Percentiles rank a stretch among this genome's conserved stretches.
These are phyloP conservation scores for Falco biarmicus DNA, from an alignment of 2,797 vertebrate genomes.

Conservation along the genomic window DNA sequence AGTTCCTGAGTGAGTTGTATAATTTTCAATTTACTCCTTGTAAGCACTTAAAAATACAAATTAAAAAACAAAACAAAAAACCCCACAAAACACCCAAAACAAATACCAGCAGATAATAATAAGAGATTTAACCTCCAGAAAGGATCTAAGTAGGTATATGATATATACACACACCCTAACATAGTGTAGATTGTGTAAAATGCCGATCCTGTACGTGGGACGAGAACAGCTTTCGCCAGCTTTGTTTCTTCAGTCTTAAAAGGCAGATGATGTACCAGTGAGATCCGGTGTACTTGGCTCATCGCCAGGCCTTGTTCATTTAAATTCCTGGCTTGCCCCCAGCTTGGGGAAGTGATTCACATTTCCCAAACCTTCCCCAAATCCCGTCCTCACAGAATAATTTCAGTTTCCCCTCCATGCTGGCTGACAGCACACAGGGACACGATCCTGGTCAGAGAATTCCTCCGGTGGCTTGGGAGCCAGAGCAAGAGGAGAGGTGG, in stretches of 20 bases:
- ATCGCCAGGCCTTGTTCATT: slow-evolving; percentile 34
- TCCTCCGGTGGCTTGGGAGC: neutral
- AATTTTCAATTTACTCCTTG: neutral
- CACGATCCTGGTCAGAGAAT: neutral
- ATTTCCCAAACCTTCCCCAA: slow-evolving; percentile 39
- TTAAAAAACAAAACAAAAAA: too few species aligned
- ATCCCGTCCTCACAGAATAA: neutral
- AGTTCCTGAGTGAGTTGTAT: neutral
- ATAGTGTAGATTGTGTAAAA: neutral
- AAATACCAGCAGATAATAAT: neutral
- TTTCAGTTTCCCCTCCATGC: neutral
- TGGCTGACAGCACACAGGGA: neutral
- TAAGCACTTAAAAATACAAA: neutral
- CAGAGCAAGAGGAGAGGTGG: neutral
- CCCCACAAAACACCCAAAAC: neutral
- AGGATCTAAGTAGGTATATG: neutral
- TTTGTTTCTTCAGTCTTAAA: neutral
- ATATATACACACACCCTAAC: neutral
- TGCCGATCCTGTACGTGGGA: neutral
- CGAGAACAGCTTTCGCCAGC: neutral
- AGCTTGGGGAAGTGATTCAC: slow-evolving; percentile 26
- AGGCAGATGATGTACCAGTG: neutral
- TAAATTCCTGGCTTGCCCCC: slow-evolving; percentile 24
- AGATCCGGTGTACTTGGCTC: neutral
- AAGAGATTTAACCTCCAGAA: neutral